Evolutionary conservation across 2,888 invertebrate species (phyloP).

Genomic region (Eumerus sabulonum): DNA sequence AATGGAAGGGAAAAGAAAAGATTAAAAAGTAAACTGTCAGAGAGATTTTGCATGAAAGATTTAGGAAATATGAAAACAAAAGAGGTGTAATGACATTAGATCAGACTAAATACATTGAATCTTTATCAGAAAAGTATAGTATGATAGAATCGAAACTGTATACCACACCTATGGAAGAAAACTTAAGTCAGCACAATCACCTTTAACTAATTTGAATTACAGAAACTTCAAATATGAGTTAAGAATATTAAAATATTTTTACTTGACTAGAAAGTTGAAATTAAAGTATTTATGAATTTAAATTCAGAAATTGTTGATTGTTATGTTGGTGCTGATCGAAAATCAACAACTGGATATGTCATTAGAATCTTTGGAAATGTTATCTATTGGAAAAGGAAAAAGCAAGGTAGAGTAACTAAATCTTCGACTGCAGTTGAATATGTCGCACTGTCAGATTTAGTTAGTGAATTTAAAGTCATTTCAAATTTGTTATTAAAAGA

Average conservation of each 20-base stretch:
- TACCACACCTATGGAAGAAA: background rate
- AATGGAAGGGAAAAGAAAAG: background rate
- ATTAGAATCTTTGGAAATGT: conserved; percentile 1
- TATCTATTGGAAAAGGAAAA: background rate
- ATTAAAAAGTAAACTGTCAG: background rate
- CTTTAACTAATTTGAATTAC: background rate
- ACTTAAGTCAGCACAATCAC: background rate
- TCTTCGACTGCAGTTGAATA: too few relatives aligned
- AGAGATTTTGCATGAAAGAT: background rate
- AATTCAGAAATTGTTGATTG: background rate
- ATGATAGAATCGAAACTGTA: background rate
- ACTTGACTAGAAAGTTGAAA: background rate
- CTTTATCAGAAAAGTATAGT: background rate
- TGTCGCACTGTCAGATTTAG: too few relatives aligned
- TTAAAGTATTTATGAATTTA: background rate
- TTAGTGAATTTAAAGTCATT: background rate
- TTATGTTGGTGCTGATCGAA: background rate
- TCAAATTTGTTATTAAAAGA: too few relatives aligned
- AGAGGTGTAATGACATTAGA: background rate
- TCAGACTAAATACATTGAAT: background rate
- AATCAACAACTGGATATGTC: background rate
- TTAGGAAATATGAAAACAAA: background rate
- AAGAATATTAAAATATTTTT: conserved; percentile 8
- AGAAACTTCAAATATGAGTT: conserved; percentile 4
- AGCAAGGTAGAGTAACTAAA: background rate